These are phyloP conservation scores for Scomber scombrus DNA, from an alignment of 2,113 vertebrate genomes.

Conservation along the genomic window DNA sequence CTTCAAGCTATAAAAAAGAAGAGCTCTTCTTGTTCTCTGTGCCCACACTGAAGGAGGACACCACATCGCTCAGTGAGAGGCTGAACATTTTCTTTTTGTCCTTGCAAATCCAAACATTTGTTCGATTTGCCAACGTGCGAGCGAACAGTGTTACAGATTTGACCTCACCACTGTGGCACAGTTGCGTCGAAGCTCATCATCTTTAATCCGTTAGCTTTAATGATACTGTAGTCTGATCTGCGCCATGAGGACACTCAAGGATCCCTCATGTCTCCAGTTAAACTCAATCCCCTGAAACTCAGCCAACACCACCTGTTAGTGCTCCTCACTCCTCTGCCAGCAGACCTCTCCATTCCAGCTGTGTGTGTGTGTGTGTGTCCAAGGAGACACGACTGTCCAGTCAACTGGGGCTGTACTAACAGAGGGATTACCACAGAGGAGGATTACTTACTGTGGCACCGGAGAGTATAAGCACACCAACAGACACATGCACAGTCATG, in stretches of 20 bases:
- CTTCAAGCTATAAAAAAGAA: slow-evolving; percentile 51
- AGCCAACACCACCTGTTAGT: slow-evolving; percentile 75
- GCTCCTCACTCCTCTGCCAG: slow-evolving; percentile 71
- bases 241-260: slow-evolving; percentile 45
- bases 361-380: slow-evolving; percentile 48
- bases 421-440: slow-evolving; percentile 72
- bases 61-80: neutral
- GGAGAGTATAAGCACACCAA: slow-evolving; percentile 51
- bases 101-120: slow-evolving; percentile 7
- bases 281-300: slow-evolving; percentile 55
- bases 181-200: neutral
- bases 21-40: slow-evolving; percentile 56
- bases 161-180: neutral
- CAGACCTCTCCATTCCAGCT: slow-evolving; percentile 70
- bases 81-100: neutral
- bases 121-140: neutral
- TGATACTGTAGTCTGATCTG: slow-evolving; percentile 15
- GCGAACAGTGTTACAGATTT: neutral
- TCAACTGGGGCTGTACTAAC: slow-evolving; percentile 69
- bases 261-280: slow-evolving; percentile 51
- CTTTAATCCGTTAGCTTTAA: slow-evolving; percentile 43
- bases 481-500: slow-evolving; percentile 31
- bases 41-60: neutral
- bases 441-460: slow-evolving; percentile 78
- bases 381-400: slow-evolving; percentile 56